A percentile compares a stretch with the other conserved stretches of the same genome.
These are phyloP conservation scores for Leptestheria dahalacensis DNA, from an alignment of 1,140 invertebrate species.

Conservation along the genomic window DNA sequence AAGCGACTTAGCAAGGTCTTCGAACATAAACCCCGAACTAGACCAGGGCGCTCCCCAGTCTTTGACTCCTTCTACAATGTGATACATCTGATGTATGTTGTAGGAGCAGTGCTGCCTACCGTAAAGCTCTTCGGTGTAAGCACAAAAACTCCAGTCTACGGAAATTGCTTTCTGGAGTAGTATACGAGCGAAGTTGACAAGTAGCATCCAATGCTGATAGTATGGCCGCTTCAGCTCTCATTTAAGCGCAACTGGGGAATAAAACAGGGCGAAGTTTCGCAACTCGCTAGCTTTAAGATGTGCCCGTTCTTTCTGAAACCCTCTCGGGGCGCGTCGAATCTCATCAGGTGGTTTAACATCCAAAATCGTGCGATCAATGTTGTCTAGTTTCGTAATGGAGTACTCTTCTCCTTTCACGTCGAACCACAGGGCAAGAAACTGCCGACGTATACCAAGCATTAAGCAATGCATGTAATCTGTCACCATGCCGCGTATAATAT, in stretches of 20 bases:
- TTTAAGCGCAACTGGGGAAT: not conserved
- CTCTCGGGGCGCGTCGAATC: not conserved
- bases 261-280: not conserved
- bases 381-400: not conserved
- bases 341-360: not conserved
- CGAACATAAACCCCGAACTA: conserved; percentile 7
- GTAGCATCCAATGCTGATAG: conserved; percentile 5
- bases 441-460: not conserved
- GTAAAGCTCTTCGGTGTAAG: not conserved
- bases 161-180: not conserved
- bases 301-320: not conserved
- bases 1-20: not conserved
- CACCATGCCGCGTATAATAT: not conserved
- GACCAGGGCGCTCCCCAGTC: conserved; percentile 8
- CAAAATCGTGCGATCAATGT: not conserved
- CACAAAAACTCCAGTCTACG: not conserved
- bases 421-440: not conserved
- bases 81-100: conserved; percentile 2
- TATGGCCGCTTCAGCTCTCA: not conserved
- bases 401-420: not conserved
- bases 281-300: not conserved
- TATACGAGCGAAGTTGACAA: not conserved
- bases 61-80: not conserved
- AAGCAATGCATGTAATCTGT: conserved; percentile 3
- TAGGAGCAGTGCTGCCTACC: conserved; percentile 1